Evolutionary conservation across 2,888 invertebrate species (phyloP), one percentile per base, ranked within the genome.

Genomic region (Metacarcinus magister): DNA sequence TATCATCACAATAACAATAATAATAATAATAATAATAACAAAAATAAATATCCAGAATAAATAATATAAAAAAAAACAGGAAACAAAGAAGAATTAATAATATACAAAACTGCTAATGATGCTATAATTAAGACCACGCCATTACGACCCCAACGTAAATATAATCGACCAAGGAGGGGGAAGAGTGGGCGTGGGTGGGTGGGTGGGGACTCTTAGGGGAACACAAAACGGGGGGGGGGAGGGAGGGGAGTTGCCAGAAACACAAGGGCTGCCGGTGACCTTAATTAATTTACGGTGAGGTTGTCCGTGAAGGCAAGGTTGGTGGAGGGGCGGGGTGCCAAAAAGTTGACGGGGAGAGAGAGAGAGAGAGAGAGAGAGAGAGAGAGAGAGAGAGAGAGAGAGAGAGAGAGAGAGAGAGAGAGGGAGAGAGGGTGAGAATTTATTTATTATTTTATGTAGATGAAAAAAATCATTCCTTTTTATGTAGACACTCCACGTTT

Each of bases 211-310:
- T n/a, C 75, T 7, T 4, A 75, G 75, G 28, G 75, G n/a, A 23
- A 0, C 54, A 54, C 54, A 5, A 23, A 67, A 5, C 5, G n/a
- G 67, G 60, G 60, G 67, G 75, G 4, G 3, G 75, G 8, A 8
- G 2, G 67, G 75, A n/a, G 23, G 75, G 75, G 75, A n/a, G 75
- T n/a, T 75, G 75, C 75, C 75, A 75, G 75, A n/a, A 75, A 75
- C 75, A 75, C 75, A 75, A 28, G 75, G 67, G 5, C 75, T 75
- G 75, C n/a, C 75, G 75, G 75, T 75, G 75, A 75, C n/a, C 75
- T 75, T 75, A 75, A 75, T 75, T 75, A 75, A 75, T 75, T 67
- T 75, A 75, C n/a, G 75, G 75, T 75, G 75, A 75, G 75, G n/a
- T 75, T 75, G 75, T 75, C 75, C 75, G n/a, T 75, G 75, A 75